Evolutionary conservation across 2,797 vertebrate genomes (phyloP).

Genomic region (Okamejei kenojei): DNA sequence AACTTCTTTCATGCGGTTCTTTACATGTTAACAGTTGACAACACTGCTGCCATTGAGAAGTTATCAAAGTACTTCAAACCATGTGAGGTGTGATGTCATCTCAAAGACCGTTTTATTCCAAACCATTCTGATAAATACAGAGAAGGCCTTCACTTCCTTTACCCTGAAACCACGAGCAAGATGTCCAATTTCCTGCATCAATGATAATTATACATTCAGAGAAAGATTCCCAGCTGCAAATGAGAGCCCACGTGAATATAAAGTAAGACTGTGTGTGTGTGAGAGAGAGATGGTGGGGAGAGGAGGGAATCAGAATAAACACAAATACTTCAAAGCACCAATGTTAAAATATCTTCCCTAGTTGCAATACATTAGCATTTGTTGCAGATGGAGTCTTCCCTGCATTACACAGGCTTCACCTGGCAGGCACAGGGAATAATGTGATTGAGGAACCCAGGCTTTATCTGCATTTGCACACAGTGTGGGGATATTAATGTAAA

Average conservation of each 20-base stretch:
- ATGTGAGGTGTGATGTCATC: neutral
- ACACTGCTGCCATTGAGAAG: slow-evolving; percentile 4
- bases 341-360: neutral
- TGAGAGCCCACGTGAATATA: neutral
- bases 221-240: neutral
- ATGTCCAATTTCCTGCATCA: neutral
- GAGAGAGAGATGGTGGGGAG: too few relatives aligned
- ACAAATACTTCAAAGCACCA: neutral
- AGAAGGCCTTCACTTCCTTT: neutral
- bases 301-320: neutral
- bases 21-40: slow-evolving; percentile 10
- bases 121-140: neutral
- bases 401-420: neutral
- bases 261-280: neutral
- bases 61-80: slow-evolving; percentile 17
- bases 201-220: neutral
- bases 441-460: neutral
- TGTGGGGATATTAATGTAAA: neutral
- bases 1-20: neutral
- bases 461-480: neutral
- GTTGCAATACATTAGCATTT: neutral
- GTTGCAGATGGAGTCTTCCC: neutral
- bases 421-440: neutral
- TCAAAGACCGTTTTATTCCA: neutral
- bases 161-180: neutral